A percentile compares a stretch with the other conserved stretches of the same genome.
These are phyloP conservation scores for Eubasilissa splendida DNA, from an alignment of 2,888 invertebrate species.

Conservation along the genomic window DNA sequence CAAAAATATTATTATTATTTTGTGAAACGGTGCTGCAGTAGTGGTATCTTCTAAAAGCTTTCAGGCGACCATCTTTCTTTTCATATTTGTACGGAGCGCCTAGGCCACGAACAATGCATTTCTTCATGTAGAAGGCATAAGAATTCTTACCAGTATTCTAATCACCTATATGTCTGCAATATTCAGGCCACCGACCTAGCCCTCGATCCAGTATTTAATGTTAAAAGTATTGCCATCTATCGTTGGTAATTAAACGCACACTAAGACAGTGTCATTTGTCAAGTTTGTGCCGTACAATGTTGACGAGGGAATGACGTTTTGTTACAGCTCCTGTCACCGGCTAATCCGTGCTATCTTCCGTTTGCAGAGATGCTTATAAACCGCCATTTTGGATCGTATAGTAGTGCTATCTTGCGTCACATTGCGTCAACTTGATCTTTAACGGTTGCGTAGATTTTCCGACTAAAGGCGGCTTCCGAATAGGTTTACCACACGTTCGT, in stretches of 20 bases:
- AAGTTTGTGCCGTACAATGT: background rate
- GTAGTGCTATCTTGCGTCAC: slow-evolving; percentile 11
- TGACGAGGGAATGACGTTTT: slow-evolving; percentile 24
- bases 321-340: slow-evolving; percentile 13
- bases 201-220: too few species aligned
- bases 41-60: background rate
- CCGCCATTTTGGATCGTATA: slow-evolving; percentile 26
- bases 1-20: too few species aligned
- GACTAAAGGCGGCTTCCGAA: background rate
- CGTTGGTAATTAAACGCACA: too few species aligned
- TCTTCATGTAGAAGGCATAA: too few species aligned
- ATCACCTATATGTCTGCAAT: too few species aligned
- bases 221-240: too few species aligned
- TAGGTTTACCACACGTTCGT: too few species aligned
- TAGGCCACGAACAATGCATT: too few species aligned
- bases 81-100: background rate
- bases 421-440: slow-evolving; percentile 11
- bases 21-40: too few species aligned
- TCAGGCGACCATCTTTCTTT: background rate
- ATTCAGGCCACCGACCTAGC: too few species aligned
- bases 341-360: slow-evolving; percentile 20
- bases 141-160: too few species aligned
- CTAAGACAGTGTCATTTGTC: slow-evolving; percentile 12
- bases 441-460: slow-evolving; percentile 15
- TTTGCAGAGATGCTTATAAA: slow-evolving; percentile 22